These are phyloP conservation scores for Astyanax mexicanus DNA, from an alignment of 2,797 vertebrate genomes.

Conservation along the genomic window DNA sequence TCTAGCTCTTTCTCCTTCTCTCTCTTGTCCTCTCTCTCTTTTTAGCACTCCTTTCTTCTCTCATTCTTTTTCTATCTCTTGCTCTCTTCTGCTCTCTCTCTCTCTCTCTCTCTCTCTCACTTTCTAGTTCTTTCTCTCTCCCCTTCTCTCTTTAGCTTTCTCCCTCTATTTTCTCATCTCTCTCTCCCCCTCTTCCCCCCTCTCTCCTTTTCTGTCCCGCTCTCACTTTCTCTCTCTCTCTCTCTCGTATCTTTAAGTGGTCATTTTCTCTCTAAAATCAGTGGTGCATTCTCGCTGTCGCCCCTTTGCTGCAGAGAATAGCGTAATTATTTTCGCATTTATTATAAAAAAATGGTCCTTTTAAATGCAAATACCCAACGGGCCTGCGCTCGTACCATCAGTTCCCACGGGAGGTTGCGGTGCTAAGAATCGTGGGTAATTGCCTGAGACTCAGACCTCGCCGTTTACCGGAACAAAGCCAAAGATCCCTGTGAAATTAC, in stretches of 20 bases:
- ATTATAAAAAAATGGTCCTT: constrained; percentile 65
- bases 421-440: constrained; percentile 62
- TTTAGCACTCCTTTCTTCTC: too few relatives aligned
- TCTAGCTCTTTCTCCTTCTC: too few relatives aligned
- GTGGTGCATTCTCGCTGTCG: constrained; percentile 59
- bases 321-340: constrained; percentile 61
- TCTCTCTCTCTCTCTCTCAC: too few relatives aligned
- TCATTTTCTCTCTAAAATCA: constrained; percentile 62
- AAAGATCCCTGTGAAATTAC: constrained; percentile 53
- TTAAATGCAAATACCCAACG: constrained; percentile 75
- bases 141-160: too few relatives aligned
- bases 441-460: constrained; percentile 34
- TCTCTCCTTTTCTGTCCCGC: too few relatives aligned
- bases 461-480: constrained; percentile 55
- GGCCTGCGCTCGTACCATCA: constrained; percentile 65
- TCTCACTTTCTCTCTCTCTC: background rate
- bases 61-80: too few relatives aligned
- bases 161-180: too few relatives aligned
- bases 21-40: too few relatives aligned
- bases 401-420: constrained; percentile 60
- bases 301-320: constrained; percentile 48
- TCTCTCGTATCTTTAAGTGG: constrained; percentile 62
- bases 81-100: too few relatives aligned
- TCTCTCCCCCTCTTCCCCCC: too few relatives aligned
- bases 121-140: too few relatives aligned